These are phyloP conservation scores for Tenthredo distinguenda DNA, from an alignment of 2,888 invertebrate genomes.

Conservation along the genomic window DNA sequence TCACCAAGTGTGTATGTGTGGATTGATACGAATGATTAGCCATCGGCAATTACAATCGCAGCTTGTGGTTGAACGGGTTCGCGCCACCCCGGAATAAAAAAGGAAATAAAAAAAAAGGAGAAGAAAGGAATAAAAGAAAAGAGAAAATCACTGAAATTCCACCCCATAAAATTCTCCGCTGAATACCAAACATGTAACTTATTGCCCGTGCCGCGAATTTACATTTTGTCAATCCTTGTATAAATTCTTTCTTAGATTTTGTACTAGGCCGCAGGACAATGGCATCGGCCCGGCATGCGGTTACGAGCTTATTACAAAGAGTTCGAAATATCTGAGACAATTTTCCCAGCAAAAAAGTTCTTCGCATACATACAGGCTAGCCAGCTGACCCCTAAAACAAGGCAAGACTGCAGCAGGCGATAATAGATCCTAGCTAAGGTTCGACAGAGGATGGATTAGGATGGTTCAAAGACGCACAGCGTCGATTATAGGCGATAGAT, in stretches of 20 bases:
- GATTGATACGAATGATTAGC: background rate
- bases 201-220: background rate
- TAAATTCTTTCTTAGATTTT: background rate
- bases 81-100: background rate
- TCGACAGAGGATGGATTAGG: slow-evolving; percentile 15
- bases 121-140: background rate
- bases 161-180: background rate
- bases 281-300: background rate
- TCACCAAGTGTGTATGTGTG: background rate
- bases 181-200: background rate
- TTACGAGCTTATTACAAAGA: background rate
- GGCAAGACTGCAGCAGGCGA: background rate
- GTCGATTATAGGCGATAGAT: slow-evolving; percentile 34
- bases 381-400: background rate
- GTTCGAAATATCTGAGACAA: background rate
- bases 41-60: background rate
- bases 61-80: background rate
- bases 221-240: background rate
- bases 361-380: background rate
- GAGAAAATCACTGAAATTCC: background rate
- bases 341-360: background rate
- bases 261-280: background rate
- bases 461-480: slow-evolving; percentile 17
- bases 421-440: slow-evolving; percentile 8
- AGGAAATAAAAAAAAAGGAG: background rate